Evolutionary conservation across 2,113 vertebrate genomes (phyloP), one percentile per base, ranked within the genome.

Genomic region (Zingel zingel): DNA sequence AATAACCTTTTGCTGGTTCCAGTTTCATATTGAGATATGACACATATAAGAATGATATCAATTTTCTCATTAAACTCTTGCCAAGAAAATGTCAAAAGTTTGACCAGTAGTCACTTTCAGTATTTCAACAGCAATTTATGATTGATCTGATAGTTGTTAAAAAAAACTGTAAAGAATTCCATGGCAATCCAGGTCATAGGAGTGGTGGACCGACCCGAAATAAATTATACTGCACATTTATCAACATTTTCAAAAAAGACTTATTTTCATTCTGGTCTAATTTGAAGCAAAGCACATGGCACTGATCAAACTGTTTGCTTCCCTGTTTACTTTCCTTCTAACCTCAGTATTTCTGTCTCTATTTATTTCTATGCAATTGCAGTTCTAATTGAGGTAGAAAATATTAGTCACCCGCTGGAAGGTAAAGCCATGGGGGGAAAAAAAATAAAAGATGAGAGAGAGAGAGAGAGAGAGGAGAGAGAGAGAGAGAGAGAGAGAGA

Each of bases 321-420:
- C 66, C 21, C 14, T 7, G 43, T 63, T 54, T 81, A 21, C 16
- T 47, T 64, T 58, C 56, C 58, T 53, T 13, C 51, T n/a, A 18
- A 75, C 68, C 50, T 50, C 82, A 77, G 5, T 30, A 66, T 72
- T 48, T 75, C 57, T 74, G 56, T 68, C 51, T 70, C 50, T 74
- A 3, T 73, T 77, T 76, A 25, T 77, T 78, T 82, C 72, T 51
- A 5, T 21, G 33, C 54, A 81, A 59, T 66, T 59, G 65, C 79
- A 39, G 12, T 47, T 53, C 47, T 91, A 89, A 94, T 75, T 87
- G 82, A 84, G 68, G 86, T 77, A 94, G 92, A 94, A 95, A 93
- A 88, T 94, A 88, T 94, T 91, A 93, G 88, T 94, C 94, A 94
- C 84, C 58, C 64, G 62, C 83, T 91, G 86, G 91, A 94, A 91